Percentiles rank a stretch among this genome's conserved stretches.
phyloP scores from a whole-genome alignment of 2,797 vertebrate genomes.

The Bufotes viridis region DNA sequence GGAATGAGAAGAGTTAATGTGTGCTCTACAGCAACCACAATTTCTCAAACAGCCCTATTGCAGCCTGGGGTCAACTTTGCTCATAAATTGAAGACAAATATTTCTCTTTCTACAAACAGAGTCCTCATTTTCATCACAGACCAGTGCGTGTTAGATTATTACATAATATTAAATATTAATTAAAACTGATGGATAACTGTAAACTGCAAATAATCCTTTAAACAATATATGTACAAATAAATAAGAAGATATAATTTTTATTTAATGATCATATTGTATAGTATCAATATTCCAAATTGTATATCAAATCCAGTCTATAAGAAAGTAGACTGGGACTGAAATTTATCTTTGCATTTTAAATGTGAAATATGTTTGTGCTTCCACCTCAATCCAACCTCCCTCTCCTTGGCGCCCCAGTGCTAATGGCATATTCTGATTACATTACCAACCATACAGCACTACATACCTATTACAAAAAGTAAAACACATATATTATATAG shows the following conservation, averaged over 20 bases:
- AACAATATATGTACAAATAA: not conserved
- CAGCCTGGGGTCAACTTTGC: slow-evolving; percentile 81
- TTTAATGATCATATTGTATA: not conserved
- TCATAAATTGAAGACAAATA: slow-evolving; percentile 83
- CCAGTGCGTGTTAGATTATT: slow-evolving; percentile 78
- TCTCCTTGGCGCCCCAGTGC: too few relatives aligned
- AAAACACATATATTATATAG: too few relatives aligned
- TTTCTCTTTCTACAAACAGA: slow-evolving; percentile 78
- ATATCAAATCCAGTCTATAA: not conserved
- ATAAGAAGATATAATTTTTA: not conserved
- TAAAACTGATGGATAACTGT: slow-evolving; percentile 71
- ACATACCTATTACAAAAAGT: too few relatives aligned
- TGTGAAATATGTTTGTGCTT: too few relatives aligned
- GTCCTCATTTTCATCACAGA: slow-evolving; percentile 79
- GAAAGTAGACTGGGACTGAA: too few relatives aligned
- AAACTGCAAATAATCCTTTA: slow-evolving; percentile 55
- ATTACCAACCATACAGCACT: too few relatives aligned
- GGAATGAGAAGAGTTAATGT: slow-evolving; percentile 73
- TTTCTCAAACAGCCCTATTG: slow-evolving; percentile 77
- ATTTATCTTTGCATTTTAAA: too few relatives aligned
- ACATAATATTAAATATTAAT: slow-evolving; percentile 88
- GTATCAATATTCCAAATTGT: not conserved
- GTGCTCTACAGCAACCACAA: slow-evolving; percentile 66
- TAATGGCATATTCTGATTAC: too few relatives aligned
- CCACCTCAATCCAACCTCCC: too few relatives aligned